Evolutionary conservation across 2,113 vertebrate species (phyloP).

Genomic region (Speoplatyrhinus poulsoni): DNA sequence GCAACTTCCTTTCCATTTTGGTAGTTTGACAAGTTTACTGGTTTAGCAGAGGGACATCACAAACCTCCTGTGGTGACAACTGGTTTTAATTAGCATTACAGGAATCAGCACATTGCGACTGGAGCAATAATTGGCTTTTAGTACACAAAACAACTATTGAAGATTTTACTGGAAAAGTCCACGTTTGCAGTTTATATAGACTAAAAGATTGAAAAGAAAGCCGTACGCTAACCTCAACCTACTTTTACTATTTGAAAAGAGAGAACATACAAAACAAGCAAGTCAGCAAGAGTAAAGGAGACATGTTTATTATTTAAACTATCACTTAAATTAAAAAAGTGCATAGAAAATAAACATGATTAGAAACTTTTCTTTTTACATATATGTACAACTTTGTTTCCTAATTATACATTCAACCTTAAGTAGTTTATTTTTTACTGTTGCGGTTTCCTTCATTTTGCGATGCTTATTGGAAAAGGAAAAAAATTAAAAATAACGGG

Average conservation of each 20-base stretch:
- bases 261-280: slow-evolving; percentile 15
- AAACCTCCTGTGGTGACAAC: slow-evolving; percentile 29
- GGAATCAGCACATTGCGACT: slow-evolving; percentile 52
- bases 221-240: neutral
- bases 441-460: slow-evolving; percentile 87
- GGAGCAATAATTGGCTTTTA: slow-evolving; percentile 44
- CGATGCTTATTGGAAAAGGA: slow-evolving; percentile 70
- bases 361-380: slow-evolving; percentile 99
- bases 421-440: slow-evolving; percentile 88
- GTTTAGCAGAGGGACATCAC: neutral
- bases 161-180: slow-evolving; percentile 25
- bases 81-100: slow-evolving; percentile 51
- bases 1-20: slow-evolving; percentile 20
- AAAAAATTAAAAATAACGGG: slow-evolving; percentile 91
- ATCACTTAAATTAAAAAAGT: slow-evolving; percentile 99
- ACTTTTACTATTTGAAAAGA: no score
- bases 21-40: slow-evolving; percentile 3
- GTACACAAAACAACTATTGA: slow-evolving; percentile 22
- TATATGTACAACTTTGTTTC: slow-evolving; percentile 97
- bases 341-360: slow-evolving; percentile 99
- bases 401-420: slow-evolving; percentile 98
- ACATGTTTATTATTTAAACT: slow-evolving; percentile 99
- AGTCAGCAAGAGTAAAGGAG: slow-evolving; percentile 86
- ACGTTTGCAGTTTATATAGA: slow-evolving; percentile 3
- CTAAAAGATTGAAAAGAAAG: neutral